Evolutionary conservation across 2,113 vertebrate genomes (phyloP).

Genomic region (Phyllostomus discolor): DNA sequence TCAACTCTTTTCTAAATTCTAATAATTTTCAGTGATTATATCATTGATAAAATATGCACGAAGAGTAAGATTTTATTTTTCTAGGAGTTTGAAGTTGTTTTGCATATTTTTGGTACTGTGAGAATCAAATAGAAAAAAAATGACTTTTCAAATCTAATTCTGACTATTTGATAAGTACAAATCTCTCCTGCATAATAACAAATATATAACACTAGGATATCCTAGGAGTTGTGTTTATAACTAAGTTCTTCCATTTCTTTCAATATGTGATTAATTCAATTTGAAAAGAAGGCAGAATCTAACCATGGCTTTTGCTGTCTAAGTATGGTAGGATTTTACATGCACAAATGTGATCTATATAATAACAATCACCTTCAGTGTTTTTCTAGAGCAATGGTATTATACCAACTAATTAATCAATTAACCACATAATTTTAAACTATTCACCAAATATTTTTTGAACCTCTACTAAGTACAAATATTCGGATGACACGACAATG

Average conservation of each 20-base stretch:
- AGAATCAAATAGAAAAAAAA: background rate
- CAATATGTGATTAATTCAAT: background rate
- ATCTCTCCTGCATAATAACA: background rate
- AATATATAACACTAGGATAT: background rate
- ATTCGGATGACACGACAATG: background rate
- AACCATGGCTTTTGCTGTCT: background rate
- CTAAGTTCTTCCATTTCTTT: background rate
- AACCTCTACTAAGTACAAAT: background rate
- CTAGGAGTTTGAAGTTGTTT: background rate
- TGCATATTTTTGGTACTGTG: background rate
- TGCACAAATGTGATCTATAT: background rate
- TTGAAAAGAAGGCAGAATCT: background rate
- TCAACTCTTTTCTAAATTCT: background rate
- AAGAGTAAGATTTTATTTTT: background rate
- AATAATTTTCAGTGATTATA: background rate
- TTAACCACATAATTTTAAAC: background rate
- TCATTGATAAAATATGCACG: background rate
- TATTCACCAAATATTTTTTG: background rate
- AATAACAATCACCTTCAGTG: background rate
- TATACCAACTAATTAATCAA: background rate
- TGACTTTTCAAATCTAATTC: background rate
- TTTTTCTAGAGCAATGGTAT: background rate
- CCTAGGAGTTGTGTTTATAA: background rate
- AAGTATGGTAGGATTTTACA: background rate
- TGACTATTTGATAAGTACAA: background rate